A percentile compares a stretch with the other conserved stretches of the same genome.
Evolutionary conservation across 2,113 vertebrate genomes (phyloP).

Genomic region (Donacobius atricapilla): DNA sequence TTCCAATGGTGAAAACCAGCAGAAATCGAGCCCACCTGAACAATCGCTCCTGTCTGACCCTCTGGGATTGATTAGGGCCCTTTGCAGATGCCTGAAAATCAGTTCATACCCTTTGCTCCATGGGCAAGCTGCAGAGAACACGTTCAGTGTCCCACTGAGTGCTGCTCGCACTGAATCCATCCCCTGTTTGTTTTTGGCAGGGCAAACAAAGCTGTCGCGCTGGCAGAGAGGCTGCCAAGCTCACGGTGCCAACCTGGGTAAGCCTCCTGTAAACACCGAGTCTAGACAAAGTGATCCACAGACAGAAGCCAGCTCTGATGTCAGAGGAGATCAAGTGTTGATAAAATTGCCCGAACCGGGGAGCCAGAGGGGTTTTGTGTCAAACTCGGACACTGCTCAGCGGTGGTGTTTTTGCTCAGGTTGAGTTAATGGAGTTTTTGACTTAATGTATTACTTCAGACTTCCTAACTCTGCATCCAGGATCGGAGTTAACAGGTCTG

Average conservation of each 20-base stretch:
- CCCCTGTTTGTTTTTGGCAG: constrained; percentile 17
- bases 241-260: not conserved
- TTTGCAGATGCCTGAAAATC: constrained; percentile 40
- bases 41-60: not conserved
- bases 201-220: not conserved
- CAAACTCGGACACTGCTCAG: not conserved
- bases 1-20: constrained; percentile 7
- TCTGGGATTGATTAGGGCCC: constrained; percentile 45
- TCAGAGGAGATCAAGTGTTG: constrained; percentile 47
- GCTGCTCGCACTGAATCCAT: not conserved
- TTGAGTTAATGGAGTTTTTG: not conserved
- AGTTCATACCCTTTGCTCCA: not conserved
- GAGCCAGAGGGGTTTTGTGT: not conserved
- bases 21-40: constrained; percentile 2
- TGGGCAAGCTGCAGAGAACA: not conserved
- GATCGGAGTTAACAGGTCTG: not conserved
- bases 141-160: not conserved
- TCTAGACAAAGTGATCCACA: constrained; percentile 29
- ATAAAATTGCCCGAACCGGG: constrained; percentile 11
- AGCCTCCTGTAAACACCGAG: not conserved
- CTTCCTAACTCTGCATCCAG: not conserved
- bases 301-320: constrained; percentile 54
- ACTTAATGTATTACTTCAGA: not conserved
- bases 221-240: not conserved
- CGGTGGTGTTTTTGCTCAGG: not conserved